A percentile compares a stretch with the other conserved stretches of the same genome.
Evolutionary conservation across 1,140 invertebrate species (phyloP).

Genomic region (Sipha flava): DNA sequence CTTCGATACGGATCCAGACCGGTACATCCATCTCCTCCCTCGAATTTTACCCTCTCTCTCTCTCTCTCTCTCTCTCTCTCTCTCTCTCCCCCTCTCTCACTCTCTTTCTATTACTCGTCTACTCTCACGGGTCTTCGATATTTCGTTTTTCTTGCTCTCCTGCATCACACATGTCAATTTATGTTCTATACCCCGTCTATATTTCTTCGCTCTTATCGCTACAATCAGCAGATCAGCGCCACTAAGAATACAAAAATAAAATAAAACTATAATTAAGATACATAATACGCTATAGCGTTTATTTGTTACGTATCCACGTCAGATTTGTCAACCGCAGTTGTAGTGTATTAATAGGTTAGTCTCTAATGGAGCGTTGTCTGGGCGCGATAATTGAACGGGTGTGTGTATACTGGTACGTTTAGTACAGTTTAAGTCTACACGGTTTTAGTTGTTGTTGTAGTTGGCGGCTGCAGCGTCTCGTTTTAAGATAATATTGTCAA

Average conservation of each 20-base stretch:
- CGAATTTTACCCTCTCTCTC: no score
- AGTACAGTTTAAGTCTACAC: no score
- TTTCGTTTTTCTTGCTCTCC: not conserved
- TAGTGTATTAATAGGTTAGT: no score
- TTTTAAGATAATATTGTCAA: no score
- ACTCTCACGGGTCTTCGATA: not conserved
- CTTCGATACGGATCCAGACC: not conserved
- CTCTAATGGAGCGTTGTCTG: conserved; percentile 11
- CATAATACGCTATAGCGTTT: not conserved
- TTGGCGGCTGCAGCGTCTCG: no score
- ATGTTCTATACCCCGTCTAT: no score
- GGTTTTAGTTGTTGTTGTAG: not conserved
- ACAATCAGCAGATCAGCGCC: not conserved
- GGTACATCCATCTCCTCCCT: no score
- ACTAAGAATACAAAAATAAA: not conserved
- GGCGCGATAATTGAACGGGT: not conserved
- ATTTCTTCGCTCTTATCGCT: not conserved
- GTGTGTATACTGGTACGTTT: no score
- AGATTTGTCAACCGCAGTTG: not conserved
- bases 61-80: not conserved
- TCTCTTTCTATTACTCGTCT: not conserved
- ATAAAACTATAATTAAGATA: not conserved
- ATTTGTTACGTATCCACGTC: not conserved
- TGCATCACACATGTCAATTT: no score
- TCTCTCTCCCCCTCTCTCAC: not conserved